These are phyloP conservation scores for Dipodomys ordii DNA, from an alignment of 2,113 vertebrate species.

Conservation along the genomic window DNA sequence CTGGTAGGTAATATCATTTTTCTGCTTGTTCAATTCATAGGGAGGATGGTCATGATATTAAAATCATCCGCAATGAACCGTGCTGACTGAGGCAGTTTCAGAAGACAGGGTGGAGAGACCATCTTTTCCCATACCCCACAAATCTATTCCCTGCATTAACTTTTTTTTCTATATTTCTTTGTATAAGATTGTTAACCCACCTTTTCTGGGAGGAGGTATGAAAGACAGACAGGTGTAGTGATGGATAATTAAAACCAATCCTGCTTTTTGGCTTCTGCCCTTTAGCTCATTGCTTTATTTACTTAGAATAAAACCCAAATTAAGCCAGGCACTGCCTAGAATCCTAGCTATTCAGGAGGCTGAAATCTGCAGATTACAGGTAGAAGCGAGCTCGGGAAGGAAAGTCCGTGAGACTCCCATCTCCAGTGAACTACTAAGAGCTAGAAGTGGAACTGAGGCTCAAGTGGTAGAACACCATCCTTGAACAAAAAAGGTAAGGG, in stretches of 20 bases:
- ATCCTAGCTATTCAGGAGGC: no score
- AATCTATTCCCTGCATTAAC: no score
- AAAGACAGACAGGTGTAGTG: neutral
- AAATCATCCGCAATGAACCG: slow-evolving; percentile 34
- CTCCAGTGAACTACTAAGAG: no score
- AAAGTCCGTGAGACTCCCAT: no score
- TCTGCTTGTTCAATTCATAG: slow-evolving; percentile 61
- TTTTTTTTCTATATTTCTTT: slow-evolving; percentile 6
- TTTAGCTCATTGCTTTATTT: slow-evolving; percentile 11
- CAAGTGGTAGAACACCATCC: no score
- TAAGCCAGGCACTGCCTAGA: neutral
- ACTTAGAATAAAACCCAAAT: slow-evolving; percentile 62
- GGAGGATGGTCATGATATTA: slow-evolving; percentile 46
- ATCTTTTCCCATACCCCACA: neutral
- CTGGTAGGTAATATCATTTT: neutral
- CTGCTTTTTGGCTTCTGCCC: neutral
- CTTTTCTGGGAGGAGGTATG: slow-evolving; percentile 34
- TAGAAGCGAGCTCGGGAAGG: no score
- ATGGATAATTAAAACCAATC: slow-evolving; percentile 1
- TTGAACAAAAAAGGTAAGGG: no score
- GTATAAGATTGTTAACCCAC: neutral
- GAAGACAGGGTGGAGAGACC: neutral
- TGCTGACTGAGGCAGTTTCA: slow-evolving; percentile 63
- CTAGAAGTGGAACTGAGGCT: no score
- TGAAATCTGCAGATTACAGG: no score